Percentiles rank a stretch among this genome's conserved stretches.
Evolutionary conservation across 2,113 vertebrate species (phyloP).

Genomic region (Brachypodius melanocephalos): DNA sequence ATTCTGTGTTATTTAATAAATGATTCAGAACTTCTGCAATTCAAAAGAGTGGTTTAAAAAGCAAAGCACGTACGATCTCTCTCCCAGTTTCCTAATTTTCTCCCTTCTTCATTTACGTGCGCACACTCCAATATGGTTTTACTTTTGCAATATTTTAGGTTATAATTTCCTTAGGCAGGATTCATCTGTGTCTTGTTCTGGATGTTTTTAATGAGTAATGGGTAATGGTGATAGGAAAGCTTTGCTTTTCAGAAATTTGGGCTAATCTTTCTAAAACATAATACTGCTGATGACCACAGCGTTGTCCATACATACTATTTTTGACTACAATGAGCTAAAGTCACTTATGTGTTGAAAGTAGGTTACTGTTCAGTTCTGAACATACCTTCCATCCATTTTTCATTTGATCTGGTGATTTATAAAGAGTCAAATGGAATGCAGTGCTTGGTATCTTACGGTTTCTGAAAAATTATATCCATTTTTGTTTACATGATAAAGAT

Average conservation of each 20-base stretch:
- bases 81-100: neutral
- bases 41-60: neutral
- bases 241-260: neutral
- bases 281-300: neutral
- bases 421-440: neutral
- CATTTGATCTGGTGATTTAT: neutral
- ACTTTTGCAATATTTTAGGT: neutral
- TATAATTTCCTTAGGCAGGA: neutral
- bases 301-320: neutral
- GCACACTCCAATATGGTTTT: neutral
- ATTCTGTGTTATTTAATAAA: neutral
- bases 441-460: accelerated
- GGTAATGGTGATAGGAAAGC: neutral
- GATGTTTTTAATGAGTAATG: neutral
- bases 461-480: neutral
- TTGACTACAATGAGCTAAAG: neutral
- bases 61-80: accelerated
- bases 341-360: neutral
- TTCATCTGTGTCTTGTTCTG: neutral
- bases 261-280: neutral
- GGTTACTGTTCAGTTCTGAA: neutral
- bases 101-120: neutral
- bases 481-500: neutral
- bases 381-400: neutral
- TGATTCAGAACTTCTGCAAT: neutral